phyloP scores from a whole-genome alignment of 2,113 vertebrate species.

The Morone saxatilis region DNA sequence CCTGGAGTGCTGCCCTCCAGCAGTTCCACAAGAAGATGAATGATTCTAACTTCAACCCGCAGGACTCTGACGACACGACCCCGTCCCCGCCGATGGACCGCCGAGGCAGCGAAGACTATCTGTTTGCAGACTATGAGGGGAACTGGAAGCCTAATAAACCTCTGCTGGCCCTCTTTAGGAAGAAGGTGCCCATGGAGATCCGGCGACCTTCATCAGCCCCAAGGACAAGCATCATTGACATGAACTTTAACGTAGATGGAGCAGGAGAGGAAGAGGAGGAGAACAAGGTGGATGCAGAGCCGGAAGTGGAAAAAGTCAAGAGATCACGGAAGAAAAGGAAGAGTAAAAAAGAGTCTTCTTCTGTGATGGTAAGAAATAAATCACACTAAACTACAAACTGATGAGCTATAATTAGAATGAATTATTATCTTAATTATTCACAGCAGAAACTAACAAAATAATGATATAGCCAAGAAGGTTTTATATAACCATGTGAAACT shows the following conservation, averaged over 20 bases:
- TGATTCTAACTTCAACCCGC: constrained; percentile 35
- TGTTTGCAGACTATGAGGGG: constrained; percentile 64
- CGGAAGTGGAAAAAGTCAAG: constrained; percentile 51
- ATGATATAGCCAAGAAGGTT: not conserved
- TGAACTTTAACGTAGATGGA: constrained; percentile 73
- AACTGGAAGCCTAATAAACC: constrained; percentile 61
- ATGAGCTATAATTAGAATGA: not conserved
- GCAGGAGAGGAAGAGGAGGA: constrained; percentile 34
- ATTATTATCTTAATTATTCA: not conserved
- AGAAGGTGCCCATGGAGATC: constrained; percentile 68
- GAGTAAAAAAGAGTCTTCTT: constrained; percentile 56
- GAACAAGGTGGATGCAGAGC: constrained; percentile 35
- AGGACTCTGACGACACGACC: not conserved
- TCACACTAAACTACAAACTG: not conserved
- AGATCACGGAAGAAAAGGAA: constrained; percentile 64
- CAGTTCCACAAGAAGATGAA: constrained; percentile 75
- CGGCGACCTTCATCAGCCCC: constrained; percentile 54
- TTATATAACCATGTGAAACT: not conserved
- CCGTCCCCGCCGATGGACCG: not conserved
- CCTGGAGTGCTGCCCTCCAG: constrained; percentile 72
- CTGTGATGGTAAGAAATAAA: constrained; percentile 62
- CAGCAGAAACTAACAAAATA: not conserved
- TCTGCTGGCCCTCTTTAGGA: constrained; percentile 65
- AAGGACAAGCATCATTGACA: constrained; percentile 70
- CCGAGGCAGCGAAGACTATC: constrained; percentile 29